Evolutionary conservation across 2,113 vertebrate species (phyloP).

Genomic region (Oxygymnocypris stewartii): DNA sequence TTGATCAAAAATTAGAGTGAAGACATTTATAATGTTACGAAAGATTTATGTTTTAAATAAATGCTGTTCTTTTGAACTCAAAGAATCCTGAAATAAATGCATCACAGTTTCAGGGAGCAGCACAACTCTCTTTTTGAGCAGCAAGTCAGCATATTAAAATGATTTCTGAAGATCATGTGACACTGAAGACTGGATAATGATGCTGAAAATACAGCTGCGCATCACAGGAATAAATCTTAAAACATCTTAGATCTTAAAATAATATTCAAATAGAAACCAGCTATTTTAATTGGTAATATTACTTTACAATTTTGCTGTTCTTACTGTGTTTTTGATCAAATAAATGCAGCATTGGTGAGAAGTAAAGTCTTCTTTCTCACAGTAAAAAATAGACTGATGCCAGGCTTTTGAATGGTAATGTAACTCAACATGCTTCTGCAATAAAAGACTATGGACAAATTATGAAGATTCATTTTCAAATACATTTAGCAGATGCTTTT

Average conservation of each 20-base stretch:
- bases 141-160: neutral
- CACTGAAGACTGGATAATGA: neutral
- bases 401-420: neutral
- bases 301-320: neutral
- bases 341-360: neutral
- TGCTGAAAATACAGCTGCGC: neutral
- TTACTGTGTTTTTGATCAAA: neutral
- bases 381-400: neutral
- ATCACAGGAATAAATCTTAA: neutral
- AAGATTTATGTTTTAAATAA: neutral
- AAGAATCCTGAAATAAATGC: neutral
- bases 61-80: neutral
- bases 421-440: neutral
- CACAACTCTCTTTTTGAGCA: neutral
- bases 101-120: too few relatives aligned
- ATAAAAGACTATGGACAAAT: neutral
- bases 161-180: neutral
- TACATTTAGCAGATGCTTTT: neutral
- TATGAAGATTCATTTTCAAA: neutral
- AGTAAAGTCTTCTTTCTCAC: neutral
- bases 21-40: neutral
- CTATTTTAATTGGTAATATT: neutral
- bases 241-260: neutral
- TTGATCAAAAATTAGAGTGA: neutral
- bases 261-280: neutral